Percentiles rank a stretch among this genome's conserved stretches.
Conservation (phyloP, 2,888 invertebrate species). For the Xestobium rufovillosum region DNA sequence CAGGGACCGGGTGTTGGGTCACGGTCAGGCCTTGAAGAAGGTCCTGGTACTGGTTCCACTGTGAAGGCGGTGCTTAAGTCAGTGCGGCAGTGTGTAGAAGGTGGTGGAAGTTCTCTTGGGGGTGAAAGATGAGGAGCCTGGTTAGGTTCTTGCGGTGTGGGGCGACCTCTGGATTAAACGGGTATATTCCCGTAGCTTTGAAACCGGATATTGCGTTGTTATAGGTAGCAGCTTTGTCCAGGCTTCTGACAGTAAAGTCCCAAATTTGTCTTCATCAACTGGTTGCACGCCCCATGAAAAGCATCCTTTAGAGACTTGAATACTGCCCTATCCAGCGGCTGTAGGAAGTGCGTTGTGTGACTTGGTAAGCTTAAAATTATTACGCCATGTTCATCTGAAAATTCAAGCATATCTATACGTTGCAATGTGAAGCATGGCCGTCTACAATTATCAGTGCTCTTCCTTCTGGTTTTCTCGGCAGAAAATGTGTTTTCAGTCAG, state of each 20-base stretch:
- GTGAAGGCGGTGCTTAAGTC: conserved; percentile 2
- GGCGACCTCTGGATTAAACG: conserved; percentile 3
- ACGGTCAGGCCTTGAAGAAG: conserved; percentile 2
- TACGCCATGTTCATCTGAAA: conserved; percentile 1
- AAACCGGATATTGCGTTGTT: conserved; percentile 2
- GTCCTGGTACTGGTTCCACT: neutral
- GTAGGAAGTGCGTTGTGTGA: too few relatives aligned
- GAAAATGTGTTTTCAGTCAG: conserved; percentile 3
- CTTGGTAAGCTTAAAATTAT: too few relatives aligned
- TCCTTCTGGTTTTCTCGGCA: conserved; percentile 2
- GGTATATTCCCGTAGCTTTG: conserved; percentile 3
- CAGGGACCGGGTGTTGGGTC: conserved; percentile 1
- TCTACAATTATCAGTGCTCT: conserved; percentile 1
- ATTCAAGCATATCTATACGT: neutral
- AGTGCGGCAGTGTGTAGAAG: conserved; percentile 1
- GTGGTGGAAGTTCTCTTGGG: conserved; percentile 1
- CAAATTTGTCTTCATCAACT: too few relatives aligned
- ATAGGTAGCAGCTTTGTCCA: conserved; percentile 3
- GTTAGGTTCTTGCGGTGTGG: conserved; percentile 2
- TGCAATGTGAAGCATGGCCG: conserved; percentile 3
- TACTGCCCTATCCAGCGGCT: too few relatives aligned
- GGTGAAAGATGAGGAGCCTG: conserved; percentile 1
- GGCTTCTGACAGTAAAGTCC: conserved; percentile 2
- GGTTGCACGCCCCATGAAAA: too few relatives aligned
- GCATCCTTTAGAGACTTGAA: too few relatives aligned